phyloP scores from a whole-genome alignment of 2,113 vertebrate genomes.

The Peromyscus polionotus region DNA sequence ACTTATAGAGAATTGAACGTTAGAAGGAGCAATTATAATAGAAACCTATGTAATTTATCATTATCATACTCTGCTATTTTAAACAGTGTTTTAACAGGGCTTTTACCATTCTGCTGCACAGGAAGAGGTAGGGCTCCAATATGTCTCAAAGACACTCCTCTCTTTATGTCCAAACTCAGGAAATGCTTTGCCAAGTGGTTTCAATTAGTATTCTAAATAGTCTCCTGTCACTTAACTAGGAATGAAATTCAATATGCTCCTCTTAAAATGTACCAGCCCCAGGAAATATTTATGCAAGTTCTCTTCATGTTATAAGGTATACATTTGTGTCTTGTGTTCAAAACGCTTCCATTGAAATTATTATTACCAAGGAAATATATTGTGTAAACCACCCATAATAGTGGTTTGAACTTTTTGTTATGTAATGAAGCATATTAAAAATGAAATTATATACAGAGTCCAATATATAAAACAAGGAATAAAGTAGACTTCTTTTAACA shows the following conservation, averaged over 20 bases:
- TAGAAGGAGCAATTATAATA: not conserved
- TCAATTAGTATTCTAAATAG: not conserved
- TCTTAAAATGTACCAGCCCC: not conserved
- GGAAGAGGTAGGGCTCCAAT: too few species aligned
- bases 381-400: not conserved
- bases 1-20: not conserved
- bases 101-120: not conserved
- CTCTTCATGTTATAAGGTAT: not conserved
- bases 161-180: too few species aligned
- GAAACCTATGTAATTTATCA: not conserved
- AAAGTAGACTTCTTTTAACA: not conserved
- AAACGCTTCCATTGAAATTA: not conserved
- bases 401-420: not conserved
- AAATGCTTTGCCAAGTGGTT: too few species aligned
- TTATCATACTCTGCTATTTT: not conserved
- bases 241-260: not conserved
- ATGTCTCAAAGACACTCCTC: too few species aligned
- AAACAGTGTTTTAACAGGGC: not conserved
- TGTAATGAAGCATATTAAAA: not conserved
- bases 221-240: not conserved
- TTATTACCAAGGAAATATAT: not conserved
- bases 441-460: not conserved
- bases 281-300: not conserved
- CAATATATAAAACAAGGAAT: not conserved
- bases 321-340: not conserved